phyloP scores from a whole-genome alignment of 37 sponge, comb jelly and placozoan genomes.

The Spongilla lacustris region DNA sequence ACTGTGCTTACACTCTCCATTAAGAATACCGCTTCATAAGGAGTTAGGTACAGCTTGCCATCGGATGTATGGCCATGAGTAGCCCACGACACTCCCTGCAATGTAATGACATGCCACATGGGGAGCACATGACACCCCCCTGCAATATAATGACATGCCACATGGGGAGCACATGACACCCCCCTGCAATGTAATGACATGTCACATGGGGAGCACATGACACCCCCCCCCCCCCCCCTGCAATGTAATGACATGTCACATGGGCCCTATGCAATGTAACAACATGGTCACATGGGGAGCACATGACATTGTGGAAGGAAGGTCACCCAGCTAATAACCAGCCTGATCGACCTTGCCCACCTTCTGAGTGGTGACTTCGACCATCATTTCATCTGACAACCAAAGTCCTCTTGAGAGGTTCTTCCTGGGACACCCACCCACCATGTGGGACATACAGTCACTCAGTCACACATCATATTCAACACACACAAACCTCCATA shows the following conservation, averaged over 20 bases:
- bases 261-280: too few species aligned
- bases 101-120: not conserved
- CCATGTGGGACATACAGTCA: too few species aligned
- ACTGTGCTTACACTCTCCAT: slow-evolving; percentile 57
- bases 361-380: slow-evolving; percentile 18
- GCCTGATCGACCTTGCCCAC: too few species aligned
- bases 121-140: not conserved
- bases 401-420: not conserved
- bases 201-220: not conserved
- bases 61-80: slow-evolving; percentile 53
- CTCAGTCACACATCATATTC: too few species aligned
- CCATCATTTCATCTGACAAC: not conserved
- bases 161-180: not conserved
- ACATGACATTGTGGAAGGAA: too few species aligned
- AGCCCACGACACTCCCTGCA: slow-evolving; percentile 66
- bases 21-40: slow-evolving; percentile 69
- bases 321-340: too few species aligned
- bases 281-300: too few species aligned
- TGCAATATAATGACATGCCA: not conserved
- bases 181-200: not conserved
- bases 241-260: not conserved
- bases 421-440: not conserved
- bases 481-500: too few species aligned
- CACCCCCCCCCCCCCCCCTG: too few species aligned
- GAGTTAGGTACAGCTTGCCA: slow-evolving; percentile 26